A percentile compares a stretch with the other conserved stretches of the same genome.
Evolutionary conservation across 53 echinoderm and acorn worm species (phyloP).

Genomic region (Mesocentrotus franciscanus): DNA sequence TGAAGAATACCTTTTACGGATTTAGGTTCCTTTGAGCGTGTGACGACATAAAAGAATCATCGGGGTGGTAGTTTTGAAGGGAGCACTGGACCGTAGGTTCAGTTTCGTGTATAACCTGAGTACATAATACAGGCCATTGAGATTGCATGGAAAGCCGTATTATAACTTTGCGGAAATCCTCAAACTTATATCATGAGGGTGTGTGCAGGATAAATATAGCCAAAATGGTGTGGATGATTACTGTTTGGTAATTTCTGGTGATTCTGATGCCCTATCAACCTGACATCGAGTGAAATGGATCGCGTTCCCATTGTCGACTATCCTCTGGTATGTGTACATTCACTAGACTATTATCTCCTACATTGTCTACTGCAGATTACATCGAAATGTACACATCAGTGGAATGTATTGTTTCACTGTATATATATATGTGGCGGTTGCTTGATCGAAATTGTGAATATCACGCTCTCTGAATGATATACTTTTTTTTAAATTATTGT

Average conservation of each 20-base stretch:
- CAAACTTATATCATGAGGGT: background rate
- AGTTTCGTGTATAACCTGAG: background rate
- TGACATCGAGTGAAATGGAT: background rate
- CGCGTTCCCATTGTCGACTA: background rate
- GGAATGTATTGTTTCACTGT: background rate
- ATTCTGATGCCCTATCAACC: background rate
- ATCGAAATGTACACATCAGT: background rate
- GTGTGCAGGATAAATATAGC: background rate
- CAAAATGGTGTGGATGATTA: background rate
- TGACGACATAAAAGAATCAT: background rate
- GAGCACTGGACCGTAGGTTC: background rate
- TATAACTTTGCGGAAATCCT: background rate
- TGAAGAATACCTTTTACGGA: background rate
- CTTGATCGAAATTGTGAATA: background rate
- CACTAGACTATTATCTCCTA: background rate
- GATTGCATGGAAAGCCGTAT: background rate
- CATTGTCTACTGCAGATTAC: background rate
- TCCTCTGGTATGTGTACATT: constrained; percentile 24
- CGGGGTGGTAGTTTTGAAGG: background rate
- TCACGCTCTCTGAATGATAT: background rate
- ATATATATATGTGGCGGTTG: too few relatives aligned
- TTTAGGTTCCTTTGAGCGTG: background rate
- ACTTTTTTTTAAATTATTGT: background rate
- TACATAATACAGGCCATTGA: background rate
- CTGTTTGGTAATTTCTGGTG: background rate